Evolutionary conservation across 2,888 invertebrate species (phyloP), one percentile per base, ranked within the genome.

Genomic region (Ophion obscuratus): DNA sequence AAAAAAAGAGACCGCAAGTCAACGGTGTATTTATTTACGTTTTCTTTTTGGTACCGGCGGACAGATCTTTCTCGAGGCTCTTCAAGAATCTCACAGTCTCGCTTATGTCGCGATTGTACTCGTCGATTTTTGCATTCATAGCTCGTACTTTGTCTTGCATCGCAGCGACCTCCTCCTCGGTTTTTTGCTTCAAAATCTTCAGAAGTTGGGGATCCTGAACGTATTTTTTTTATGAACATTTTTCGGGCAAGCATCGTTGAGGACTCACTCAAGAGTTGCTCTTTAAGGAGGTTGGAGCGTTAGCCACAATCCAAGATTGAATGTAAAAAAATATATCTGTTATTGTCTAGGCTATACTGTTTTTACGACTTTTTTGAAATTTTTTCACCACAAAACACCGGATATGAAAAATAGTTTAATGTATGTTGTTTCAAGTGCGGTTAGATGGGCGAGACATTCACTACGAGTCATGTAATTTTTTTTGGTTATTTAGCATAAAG

Each of bases 81-180:
- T 90, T 89, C 36, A 92, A 81, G 86, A 92, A 91, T 80, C 91
- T 88, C 9, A 92, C 71, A 77, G 90, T 92, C 68, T 92, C 92
- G 10, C 85, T 89, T 70, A 92, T 92, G 10, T 89, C 89, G 4
- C 90, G 90, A 87, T 90, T 89, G 61, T 92, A 90, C 24, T 91
- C 90, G 6, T 91, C 88, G 64, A 92, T 91, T 81, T 91, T 91
- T 4, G 86, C 88, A 2, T 84, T 88, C 90, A 92, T 91, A 5
- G 78, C 40, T 5, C 87, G 85, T n/a, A 92, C 87, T 80, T 92
- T 91, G 7, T 89, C 86, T 73, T 88, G 90, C 92, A 92, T 89
- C 10, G 83, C 87, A 75, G 88, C 90, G 3, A 92, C 88, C 71
- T 92, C 92, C 1, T 90, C 91, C 62, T 90, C 89, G 1, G 90